Percentiles rank a stretch among this genome's conserved stretches.
These are phyloP conservation scores for Clepsis dumicolana DNA, from an alignment of 2,888 invertebrate genomes.

Conservation along the genomic window DNA sequence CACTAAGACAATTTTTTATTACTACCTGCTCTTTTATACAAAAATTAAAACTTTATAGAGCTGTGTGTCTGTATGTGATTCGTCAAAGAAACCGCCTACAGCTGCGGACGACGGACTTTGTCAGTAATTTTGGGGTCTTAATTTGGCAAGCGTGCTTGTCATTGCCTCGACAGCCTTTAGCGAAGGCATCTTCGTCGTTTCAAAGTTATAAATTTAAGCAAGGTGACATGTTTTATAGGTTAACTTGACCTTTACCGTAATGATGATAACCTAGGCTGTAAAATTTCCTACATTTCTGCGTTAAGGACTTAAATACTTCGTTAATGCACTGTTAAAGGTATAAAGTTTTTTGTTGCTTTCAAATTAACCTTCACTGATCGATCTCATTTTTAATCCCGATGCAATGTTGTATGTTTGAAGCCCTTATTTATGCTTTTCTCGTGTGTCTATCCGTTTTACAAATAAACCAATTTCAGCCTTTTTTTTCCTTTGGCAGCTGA, in stretches of 20 bases:
- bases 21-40: conserved; percentile 74
- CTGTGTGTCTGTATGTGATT: conserved; percentile 57
- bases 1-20: conserved; percentile 74
- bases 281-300: conserved; percentile 26
- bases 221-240: conserved; percentile 39
- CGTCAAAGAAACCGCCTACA: conserved; percentile 69
- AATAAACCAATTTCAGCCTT: not conserved
- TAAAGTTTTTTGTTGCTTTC: not conserved
- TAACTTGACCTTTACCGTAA: conserved; percentile 38
- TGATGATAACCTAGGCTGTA: conserved; percentile 27
- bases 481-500: not conserved
- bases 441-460: not conserved
- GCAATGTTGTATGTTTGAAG: not conserved
- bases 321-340: conserved; percentile 3
- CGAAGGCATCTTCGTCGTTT: conserved; percentile 22
- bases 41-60: conserved; percentile 76
- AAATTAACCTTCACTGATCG: not conserved
- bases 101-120: conserved; percentile 46
- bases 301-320: conserved; percentile 18
- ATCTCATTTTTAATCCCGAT: not conserved
- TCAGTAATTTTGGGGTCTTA: conserved; percentile 43
- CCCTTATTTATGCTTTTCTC: not conserved
- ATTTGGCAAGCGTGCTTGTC: conserved; percentile 34
- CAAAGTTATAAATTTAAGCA: conserved; percentile 33
- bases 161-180: conserved; percentile 16